These are phyloP conservation scores for Schizopygopsis malacanthus DNA, from an alignment of 2,797 vertebrate genomes.

Conservation along the genomic window DNA sequence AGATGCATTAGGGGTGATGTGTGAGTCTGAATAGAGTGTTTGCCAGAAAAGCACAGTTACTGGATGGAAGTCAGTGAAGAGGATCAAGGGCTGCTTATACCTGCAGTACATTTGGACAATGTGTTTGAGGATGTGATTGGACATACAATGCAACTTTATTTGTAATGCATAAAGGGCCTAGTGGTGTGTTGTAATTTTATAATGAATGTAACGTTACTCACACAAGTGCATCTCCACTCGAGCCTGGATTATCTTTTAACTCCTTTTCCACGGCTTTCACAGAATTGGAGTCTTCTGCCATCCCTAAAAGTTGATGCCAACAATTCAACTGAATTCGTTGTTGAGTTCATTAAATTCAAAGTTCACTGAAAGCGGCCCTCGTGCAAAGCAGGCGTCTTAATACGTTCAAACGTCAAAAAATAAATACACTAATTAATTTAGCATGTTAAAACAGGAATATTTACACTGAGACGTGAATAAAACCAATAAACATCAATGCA, in stretches of 20 bases:
- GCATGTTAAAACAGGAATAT: neutral
- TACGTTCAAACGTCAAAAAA: neutral
- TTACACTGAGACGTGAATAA: neutral
- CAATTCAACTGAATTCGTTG: neutral
- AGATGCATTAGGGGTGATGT: conserved; percentile 1
- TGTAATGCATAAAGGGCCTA: conserved; percentile 16
- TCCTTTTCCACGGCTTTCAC: conserved; percentile 50
- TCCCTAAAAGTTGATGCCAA: neutral
- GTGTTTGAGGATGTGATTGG: conserved; percentile 9
- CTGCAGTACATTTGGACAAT: neutral
- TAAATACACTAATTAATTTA: neutral
- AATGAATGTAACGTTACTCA: conserved; percentile 63
- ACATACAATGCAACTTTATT: neutral
- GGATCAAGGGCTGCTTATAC: neutral
- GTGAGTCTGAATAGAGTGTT: neutral
- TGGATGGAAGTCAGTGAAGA: neutral
- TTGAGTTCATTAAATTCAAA: neutral
- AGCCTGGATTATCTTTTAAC: conserved; percentile 41
- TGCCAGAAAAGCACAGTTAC: conserved; percentile 7
- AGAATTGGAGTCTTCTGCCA: neutral
- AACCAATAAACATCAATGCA: neutral
- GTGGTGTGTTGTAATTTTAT: neutral
- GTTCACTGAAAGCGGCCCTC: neutral
- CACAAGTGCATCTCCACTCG: conserved; percentile 52
- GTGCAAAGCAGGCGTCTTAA: neutral